Conservation (phyloP, 2,797 vertebrate species). For the Coilia nasus region DNA sequence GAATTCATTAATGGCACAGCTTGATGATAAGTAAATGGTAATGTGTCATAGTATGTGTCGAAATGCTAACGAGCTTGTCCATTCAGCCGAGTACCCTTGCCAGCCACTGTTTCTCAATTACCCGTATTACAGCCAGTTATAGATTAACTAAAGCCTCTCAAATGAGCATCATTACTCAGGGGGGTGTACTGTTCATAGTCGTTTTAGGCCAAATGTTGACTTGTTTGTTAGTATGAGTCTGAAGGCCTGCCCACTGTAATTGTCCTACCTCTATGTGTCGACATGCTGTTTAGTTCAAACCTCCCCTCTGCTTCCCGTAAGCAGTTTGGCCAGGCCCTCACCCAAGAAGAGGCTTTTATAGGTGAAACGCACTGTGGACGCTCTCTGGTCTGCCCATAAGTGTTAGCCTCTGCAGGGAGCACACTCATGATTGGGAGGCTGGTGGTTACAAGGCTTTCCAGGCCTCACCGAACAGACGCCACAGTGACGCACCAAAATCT, state of each 20-base stretch:
- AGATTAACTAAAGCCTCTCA: background rate
- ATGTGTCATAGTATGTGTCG: background rate
- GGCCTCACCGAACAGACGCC: background rate
- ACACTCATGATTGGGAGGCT: constrained; percentile 28
- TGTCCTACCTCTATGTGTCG: constrained; percentile 42
- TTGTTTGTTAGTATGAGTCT: constrained; percentile 32
- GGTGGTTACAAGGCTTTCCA: background rate
- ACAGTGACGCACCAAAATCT: background rate
- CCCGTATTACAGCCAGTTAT: constrained; percentile 4
- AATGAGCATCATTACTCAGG: background rate
- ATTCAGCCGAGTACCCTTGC: background rate
- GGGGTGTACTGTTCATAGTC: background rate
- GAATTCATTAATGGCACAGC: background rate
- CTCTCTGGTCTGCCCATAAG: constrained; percentile 46
- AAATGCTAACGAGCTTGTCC: background rate
- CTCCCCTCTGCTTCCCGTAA: constrained; percentile 52
- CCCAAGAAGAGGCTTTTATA: constrained; percentile 17
- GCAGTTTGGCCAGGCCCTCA: constrained; percentile 53
- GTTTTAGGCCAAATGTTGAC: constrained; percentile 10
- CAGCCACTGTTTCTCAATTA: constrained; percentile 6
- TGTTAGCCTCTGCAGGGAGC: constrained; percentile 55
- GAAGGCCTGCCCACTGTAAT: constrained; percentile 36
- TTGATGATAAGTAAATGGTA: background rate
- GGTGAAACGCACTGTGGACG: constrained; percentile 33
- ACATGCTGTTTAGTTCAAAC: constrained; percentile 63